These are phyloP conservation scores for Elanoides forficatus DNA, from an alignment of 2,113 vertebrate species.

Conservation along the genomic window DNA sequence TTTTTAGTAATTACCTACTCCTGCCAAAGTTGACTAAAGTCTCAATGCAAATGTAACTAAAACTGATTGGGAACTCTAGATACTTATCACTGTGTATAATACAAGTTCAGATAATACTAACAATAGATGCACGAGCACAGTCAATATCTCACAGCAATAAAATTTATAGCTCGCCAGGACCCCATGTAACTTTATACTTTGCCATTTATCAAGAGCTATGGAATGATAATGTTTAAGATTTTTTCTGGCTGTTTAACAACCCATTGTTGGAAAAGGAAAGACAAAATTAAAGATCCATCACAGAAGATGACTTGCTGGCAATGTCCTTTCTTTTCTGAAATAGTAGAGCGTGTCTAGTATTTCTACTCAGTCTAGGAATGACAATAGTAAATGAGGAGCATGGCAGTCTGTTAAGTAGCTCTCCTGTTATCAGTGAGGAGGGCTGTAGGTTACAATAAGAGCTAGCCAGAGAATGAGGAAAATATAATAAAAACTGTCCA, in stretches of 20 bases:
- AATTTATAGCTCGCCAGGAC: neutral
- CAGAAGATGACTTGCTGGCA: neutral
- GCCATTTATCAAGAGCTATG: neutral
- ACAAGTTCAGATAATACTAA: neutral
- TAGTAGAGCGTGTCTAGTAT: neutral
- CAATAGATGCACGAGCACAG: neutral
- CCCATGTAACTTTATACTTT: neutral
- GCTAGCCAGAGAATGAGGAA: neutral
- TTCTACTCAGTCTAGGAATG: neutral
- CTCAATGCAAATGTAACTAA: neutral
- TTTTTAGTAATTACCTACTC: neutral
- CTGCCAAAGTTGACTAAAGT: neutral
- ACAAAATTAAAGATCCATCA: neutral
- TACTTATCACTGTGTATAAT: neutral
- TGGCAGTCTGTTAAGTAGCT: neutral
- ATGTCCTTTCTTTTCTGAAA: neutral
- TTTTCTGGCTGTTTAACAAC: neutral
- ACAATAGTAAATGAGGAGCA: neutral
- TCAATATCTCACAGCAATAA: neutral
- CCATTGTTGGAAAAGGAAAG: neutral
- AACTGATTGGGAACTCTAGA: neutral
- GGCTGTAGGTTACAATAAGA: neutral
- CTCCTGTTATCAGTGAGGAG: neutral
- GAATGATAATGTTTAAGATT: neutral
- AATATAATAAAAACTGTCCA: neutral